A percentile compares a stretch with the other conserved stretches of the same genome.
Evolutionary conservation across 92 coral and sea anemone species (phyloP).

Genomic region (Epizoanthus stellaris): DNA sequence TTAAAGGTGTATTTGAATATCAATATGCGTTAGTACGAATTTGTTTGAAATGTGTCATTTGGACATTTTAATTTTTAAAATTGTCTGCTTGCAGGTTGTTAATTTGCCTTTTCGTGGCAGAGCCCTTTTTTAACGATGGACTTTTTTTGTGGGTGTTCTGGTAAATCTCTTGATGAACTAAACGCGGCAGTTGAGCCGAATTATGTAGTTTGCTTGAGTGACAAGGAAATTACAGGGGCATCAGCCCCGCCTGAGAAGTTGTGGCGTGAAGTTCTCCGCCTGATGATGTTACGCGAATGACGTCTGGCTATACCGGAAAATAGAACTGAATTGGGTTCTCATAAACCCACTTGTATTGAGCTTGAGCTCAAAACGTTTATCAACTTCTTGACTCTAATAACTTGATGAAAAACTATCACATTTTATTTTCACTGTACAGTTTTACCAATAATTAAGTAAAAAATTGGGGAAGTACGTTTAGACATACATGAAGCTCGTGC

Average conservation of each 20-base stretch:
- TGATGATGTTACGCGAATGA: constrained; percentile 20
- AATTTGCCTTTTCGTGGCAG: not conserved
- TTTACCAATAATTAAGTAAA: not conserved
- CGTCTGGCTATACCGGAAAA: constrained; percentile 11
- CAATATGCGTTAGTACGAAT: not conserved
- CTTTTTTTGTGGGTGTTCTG: not conserved
- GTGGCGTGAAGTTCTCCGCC: constrained; percentile 40
- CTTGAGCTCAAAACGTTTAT: constrained; percentile 8
- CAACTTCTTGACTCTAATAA: not conserved
- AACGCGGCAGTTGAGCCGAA: constrained; percentile 26
- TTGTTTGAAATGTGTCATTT: not conserved
- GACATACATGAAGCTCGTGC: not conserved
- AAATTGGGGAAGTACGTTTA: not conserved
- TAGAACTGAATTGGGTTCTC: constrained; percentile 25
- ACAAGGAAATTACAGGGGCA: constrained; percentile 35
- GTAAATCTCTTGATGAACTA: constrained; percentile 20
- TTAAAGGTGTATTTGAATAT: too few species aligned
- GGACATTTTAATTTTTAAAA: not conserved
- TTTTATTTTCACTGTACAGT: not conserved
- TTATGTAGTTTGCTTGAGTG: constrained; percentile 35
- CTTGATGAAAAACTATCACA: not conserved
- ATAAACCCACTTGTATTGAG: constrained; percentile 12
- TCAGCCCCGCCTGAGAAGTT: constrained; percentile 30
- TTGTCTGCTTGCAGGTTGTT: not conserved
- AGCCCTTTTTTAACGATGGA: not conserved